Conservation (phyloP, 2,113 vertebrate genomes). For the Campylomormyrus tamandua region DNA sequence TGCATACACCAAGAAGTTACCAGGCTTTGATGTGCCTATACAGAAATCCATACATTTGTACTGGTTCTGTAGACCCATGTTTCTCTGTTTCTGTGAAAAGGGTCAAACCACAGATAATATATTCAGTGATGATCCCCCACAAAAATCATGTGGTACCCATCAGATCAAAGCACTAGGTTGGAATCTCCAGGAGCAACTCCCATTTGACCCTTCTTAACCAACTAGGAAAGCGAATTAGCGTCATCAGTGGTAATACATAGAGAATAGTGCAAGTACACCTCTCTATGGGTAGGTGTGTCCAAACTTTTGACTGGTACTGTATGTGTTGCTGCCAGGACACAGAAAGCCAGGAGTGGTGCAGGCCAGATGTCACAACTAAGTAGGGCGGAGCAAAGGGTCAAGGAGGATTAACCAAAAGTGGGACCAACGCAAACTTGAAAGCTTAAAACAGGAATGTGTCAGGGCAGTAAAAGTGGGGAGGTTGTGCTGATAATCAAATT, state of each 20-base stretch:
- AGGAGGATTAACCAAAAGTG: not conserved
- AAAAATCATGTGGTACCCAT: not conserved
- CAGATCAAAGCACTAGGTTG: not conserved
- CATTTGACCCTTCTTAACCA: not conserved
- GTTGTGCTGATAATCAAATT: not conserved
- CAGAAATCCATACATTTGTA: not conserved
- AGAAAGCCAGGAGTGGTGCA: not conserved
- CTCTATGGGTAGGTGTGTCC: not conserved
- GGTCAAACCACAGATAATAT: not conserved
- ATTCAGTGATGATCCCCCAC: not conserved
- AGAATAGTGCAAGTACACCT: not conserved
- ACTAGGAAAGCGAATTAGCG: not conserved
- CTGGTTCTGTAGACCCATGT: not conserved
- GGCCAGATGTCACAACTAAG: not conserved
- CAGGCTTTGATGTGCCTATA: not conserved
- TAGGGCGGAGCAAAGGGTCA: not conserved
- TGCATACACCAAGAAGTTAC: not conserved
- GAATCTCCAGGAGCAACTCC: not conserved
- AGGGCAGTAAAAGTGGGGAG: not conserved
- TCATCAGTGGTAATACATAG: not conserved
- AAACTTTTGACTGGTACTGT: not conserved
- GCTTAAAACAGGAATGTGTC: not conserved
- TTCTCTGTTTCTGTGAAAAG: not conserved
- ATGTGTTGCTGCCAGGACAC: not conserved
- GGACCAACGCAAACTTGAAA: not conserved